Base-by-base conservation (phyloP, 1,140 invertebrate genomes). In the Aphaenogaster rudis region DNA sequence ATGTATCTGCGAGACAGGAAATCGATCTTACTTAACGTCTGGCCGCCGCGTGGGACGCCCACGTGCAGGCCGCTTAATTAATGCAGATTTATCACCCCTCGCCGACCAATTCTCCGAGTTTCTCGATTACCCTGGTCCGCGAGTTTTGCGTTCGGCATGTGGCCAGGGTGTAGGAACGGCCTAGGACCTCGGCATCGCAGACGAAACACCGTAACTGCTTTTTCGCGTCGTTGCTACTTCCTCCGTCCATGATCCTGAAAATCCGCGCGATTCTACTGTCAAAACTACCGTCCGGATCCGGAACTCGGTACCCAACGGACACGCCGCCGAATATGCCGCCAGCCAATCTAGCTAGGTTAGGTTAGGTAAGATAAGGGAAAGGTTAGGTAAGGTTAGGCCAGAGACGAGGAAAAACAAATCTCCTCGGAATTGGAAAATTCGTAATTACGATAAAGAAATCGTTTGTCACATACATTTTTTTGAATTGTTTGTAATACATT, bases 101-200 rank as follows among this genome's bases (percentile, higher is more conserved):
- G 21, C 95, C 95, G 71, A 96, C 93, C 6, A 96, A 86, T 79
- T 95, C 94, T 48, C 95, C 94, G 69, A 96, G 90, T 89, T 95
- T 96, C 82, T 95, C 94, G 77, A 95, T 93, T 33, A 96, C 86
- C 28, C 86, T 93, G 69, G 92, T 80, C 80, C 93, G 93, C 6
- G 95, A 92, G 48, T 80, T 91, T 33, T 95, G 94, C 6, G 95
- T 95, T 59, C 91, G 91, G 82, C 95, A 95, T n/a, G 92, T 92
- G 3, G 94, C 93, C 50, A 96, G 72, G 8, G 91, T 61, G 78
- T 95, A 95, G 89, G 91, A 92, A 69, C 92, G 88, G 42, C 94
- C 93, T 17, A 90, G 84, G 15, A 95, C 90, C 52, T 88, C 80
- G 36, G 85, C 86, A 86, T 95, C 94, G 69, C 95, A 95, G 33